Evolutionary conservation across 2,888 invertebrate genomes (phyloP).

Genomic region (Chesias legatella): DNA sequence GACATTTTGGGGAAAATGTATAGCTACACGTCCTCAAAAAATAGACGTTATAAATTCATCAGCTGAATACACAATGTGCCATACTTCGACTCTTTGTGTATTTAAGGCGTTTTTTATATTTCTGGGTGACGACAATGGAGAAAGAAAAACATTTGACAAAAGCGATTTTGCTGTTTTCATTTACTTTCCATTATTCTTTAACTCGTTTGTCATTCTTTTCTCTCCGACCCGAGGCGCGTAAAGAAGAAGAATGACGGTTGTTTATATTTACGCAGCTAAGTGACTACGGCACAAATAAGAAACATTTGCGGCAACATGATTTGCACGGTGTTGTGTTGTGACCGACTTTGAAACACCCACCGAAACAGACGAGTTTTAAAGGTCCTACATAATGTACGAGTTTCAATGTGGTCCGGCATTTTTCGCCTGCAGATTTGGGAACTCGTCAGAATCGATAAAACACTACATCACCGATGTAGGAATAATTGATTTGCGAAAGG

Average conservation of each 20-base stretch:
- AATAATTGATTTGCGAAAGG: slow-evolving; percentile 9
- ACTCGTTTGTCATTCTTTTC: slow-evolving; percentile 76
- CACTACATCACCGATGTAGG: slow-evolving; percentile 9
- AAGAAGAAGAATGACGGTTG: slow-evolving; percentile 69
- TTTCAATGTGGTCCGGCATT: slow-evolving; percentile 15
- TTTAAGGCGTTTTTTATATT: slow-evolving; percentile 47
- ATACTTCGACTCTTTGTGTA: slow-evolving; percentile 40
- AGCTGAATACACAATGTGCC: slow-evolving; percentile 45
- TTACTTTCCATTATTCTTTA: slow-evolving; percentile 76
- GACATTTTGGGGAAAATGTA: slow-evolving; percentile 29
- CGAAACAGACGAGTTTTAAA: slow-evolving; percentile 12
- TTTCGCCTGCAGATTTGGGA: slow-evolving; percentile 15
- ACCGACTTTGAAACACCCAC: slow-evolving; percentile 22
- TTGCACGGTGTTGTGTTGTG: slow-evolving; percentile 48
- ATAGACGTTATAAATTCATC: slow-evolving; percentile 38
- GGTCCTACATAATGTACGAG: slow-evolving; percentile 23
- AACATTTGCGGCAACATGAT: slow-evolving; percentile 50
- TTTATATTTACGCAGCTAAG: slow-evolving; percentile 71
- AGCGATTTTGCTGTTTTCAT: slow-evolving; percentile 74
- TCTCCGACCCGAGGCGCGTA: slow-evolving; percentile 57
- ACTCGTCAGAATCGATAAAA: slow-evolving; percentile 15
- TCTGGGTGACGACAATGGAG: slow-evolving; percentile 53
- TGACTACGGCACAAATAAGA: slow-evolving; percentile 59
- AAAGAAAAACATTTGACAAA: slow-evolving; percentile 67
- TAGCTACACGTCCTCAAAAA: slow-evolving; percentile 33